Base-by-base conservation (phyloP, 2,888 invertebrate genomes). In the Amitus sp. region DNA sequence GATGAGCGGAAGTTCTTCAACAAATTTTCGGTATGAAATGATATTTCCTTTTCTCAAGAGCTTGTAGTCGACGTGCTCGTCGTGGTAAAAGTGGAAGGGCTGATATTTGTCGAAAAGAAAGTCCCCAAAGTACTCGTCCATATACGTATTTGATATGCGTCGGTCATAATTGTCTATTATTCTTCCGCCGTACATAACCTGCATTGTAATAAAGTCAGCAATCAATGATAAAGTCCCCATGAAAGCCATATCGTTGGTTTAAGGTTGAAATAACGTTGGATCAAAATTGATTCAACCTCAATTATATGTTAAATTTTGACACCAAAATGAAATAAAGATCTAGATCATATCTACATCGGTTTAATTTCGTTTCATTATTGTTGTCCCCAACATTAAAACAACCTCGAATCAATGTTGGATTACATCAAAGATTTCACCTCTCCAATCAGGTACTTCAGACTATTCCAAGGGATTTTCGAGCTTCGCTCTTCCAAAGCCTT, bases 121-220 rank as follows among this genome's bases (percentile, higher is more conserved):
- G 77, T 96, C 96, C 0, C 96, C 96, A 87, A 96, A 90, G 78
- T 96, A 96, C 82, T 96, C 96, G 78, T 95, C 90, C 93, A 96
- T 94, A 83, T 96, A 96, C 0, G 91, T 93, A 66, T 88, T 85
- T 1, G 95, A 90, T 9, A 95, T 90, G 62, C 96, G 88, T 9
- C 95, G 87, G 83, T 96, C 96, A 83, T 90, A 96, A 79, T 92
- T 90, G 80, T 96, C 96, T 68, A 95, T 96, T 27, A 96, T 94
- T 49, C 95, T 87, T 0, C 96, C 96, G 19, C 96, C 96, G 78
- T 96, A 96, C 94, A 96, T 96, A 19, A 96, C 92, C 91, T 92
- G 62, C 15, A 18, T 17, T 15, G 28, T n/a, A 46, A n/a, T n/a
- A n/a, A n/a, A n/a, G n/a, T n/a, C n/a, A n/a, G n/a, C n/a, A n/a